Conservation (phyloP, 2,113 vertebrate species). For the Takifugu flavidus region DNA sequence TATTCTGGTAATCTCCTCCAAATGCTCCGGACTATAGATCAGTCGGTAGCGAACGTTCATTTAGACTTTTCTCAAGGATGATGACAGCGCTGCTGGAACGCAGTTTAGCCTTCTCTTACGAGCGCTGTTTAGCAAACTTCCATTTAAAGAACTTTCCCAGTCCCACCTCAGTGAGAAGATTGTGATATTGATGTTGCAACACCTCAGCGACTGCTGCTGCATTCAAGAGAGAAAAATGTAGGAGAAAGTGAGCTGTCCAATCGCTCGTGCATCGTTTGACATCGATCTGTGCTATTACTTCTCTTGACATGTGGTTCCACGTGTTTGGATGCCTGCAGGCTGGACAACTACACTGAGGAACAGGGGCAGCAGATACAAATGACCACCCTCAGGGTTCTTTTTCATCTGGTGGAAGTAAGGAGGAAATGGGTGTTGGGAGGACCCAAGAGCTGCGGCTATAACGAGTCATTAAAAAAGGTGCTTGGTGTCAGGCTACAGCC, state of each 20-base stretch:
- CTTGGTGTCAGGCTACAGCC: too few relatives aligned
- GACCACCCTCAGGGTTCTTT: conserved; percentile 48
- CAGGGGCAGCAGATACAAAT: conserved; percentile 61
- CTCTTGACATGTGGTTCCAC: conserved; percentile 57
- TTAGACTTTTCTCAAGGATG: conserved; percentile 19
- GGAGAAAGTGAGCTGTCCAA: conserved; percentile 20
- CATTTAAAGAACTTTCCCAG: background rate
- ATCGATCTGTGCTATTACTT: conserved; percentile 60
- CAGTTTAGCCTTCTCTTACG: background rate
- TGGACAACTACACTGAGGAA: conserved; percentile 52
- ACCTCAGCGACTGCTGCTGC: background rate
- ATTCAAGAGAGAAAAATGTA: conserved; percentile 22
- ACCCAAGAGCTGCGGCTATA: background rate
- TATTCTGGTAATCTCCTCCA: conserved; percentile 64
- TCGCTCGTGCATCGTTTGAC: conserved; percentile 37
- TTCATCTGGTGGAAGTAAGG: conserved; percentile 23
- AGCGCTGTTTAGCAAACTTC: background rate
- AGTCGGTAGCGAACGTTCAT: conserved; percentile 18
- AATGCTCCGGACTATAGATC: conserved; percentile 41
- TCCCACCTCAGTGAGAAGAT: background rate
- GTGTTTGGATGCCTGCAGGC: conserved; percentile 49
- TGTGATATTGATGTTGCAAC: conserved; percentile 2
- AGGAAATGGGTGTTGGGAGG: background rate
- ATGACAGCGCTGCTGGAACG: background rate
- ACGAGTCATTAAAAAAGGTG: too few relatives aligned